phyloP scores from a whole-genome alignment of 2,888 invertebrate species.

The Drosophila subsilvestris region DNA sequence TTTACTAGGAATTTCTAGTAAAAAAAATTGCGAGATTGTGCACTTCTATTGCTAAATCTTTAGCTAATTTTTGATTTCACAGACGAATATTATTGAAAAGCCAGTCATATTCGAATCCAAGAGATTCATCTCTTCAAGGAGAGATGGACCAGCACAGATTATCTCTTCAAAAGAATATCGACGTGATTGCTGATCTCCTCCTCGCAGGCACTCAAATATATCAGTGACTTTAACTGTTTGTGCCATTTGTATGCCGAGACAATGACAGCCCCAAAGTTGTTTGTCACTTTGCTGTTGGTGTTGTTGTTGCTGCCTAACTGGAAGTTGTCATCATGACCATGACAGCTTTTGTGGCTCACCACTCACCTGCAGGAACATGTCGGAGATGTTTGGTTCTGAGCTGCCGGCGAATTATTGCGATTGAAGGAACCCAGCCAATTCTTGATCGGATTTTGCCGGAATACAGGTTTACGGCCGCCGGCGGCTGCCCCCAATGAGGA shows the following conservation, averaged over 20 bases:
- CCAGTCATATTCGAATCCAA: not conserved
- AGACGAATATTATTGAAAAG: too few relatives aligned
- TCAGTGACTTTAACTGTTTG: constrained; percentile 64
- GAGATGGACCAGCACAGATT: not conserved
- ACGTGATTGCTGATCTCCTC: constrained; percentile 20
- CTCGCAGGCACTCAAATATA: constrained; percentile 36
- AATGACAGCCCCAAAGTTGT: constrained; percentile 58
- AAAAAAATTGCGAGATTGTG: too few relatives aligned
- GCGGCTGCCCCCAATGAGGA: constrained; percentile 32
- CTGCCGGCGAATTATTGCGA: constrained; percentile 85
- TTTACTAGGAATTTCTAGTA: not conserved
- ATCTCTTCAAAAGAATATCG: constrained; percentile 12
- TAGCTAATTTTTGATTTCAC: too few relatives aligned
- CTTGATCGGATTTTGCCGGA: constrained; percentile 83
- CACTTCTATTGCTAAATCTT: too few relatives aligned
- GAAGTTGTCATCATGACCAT: constrained; percentile 67
- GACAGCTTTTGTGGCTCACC: constrained; percentile 69
- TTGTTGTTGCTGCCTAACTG: constrained; percentile 56
- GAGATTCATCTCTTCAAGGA: not conserved
- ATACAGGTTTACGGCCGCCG: constrained; percentile 65
- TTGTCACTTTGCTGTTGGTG: constrained; percentile 36
- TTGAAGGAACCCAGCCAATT: constrained; percentile 88
- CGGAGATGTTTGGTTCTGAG: constrained; percentile 79
- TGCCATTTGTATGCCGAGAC: constrained; percentile 66
- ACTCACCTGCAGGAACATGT: constrained; percentile 77